Percentiles rank a stretch among this genome's conserved stretches.
Evolutionary conservation across 1,140 invertebrate species (phyloP).

Genomic region (Hirudo medicinalis): DNA sequence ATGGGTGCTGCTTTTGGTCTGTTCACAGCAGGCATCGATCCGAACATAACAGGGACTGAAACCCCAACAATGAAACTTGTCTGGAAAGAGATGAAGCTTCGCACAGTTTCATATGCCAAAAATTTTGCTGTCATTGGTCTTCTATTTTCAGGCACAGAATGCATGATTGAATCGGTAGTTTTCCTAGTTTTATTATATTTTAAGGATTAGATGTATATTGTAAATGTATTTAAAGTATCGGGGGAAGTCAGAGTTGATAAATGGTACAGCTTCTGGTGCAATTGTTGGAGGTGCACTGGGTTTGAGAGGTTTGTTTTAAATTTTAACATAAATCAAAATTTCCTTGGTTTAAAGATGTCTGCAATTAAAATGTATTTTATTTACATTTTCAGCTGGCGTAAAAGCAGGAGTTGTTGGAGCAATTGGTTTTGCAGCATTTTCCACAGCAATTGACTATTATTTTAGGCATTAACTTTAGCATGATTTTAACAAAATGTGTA

Average conservation of each 20-base stretch:
- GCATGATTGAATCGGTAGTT: constrained; percentile 63
- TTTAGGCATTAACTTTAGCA: constrained; percentile 56
- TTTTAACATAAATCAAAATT: too few species aligned
- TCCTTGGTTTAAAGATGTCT: too few species aligned
- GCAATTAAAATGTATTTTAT: neutral
- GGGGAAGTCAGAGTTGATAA: constrained; percentile 87
- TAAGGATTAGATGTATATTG: constrained; percentile 3
- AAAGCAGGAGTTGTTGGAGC: constrained; percentile 79
- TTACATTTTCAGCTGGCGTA: constrained; percentile 60
- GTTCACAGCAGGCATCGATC: constrained; percentile 88
- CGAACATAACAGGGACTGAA: constrained; percentile 59
- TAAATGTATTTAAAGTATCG: constrained; percentile 52
- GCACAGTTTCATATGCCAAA: constrained; percentile 82
- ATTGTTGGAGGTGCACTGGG: constrained; percentile 89
- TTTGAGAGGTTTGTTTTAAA: constrained; percentile 55
- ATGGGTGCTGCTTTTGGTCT: constrained; percentile 82
- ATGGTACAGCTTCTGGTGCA: constrained; percentile 82
- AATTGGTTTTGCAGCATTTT: constrained; percentile 84
- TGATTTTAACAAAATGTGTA: neutral
- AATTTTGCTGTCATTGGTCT: constrained; percentile 90
- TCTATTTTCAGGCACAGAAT: constrained; percentile 82
- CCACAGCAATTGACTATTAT: constrained; percentile 81
- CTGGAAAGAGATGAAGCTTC: constrained; percentile 69
- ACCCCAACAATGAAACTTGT: constrained; percentile 42
- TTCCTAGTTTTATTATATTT: neutral